Evolutionary conservation across 2,888 invertebrate genomes (phyloP).

Genomic region (Odontothrips loti): DNA sequence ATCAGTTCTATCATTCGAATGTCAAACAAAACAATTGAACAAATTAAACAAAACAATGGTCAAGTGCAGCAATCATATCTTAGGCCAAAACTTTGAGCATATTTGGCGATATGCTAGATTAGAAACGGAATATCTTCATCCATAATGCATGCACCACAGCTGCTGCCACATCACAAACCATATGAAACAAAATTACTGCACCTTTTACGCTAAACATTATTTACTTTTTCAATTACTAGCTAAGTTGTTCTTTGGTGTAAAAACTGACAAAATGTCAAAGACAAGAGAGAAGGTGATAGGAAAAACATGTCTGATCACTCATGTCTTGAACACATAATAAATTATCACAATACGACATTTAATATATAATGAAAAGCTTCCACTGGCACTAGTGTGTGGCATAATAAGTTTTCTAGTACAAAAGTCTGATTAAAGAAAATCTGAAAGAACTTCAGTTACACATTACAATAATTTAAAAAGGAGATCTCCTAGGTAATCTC

Average conservation of each 20-base stretch:
- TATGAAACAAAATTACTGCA: not conserved
- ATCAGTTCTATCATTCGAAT: not conserved
- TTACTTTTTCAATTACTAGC: not conserved
- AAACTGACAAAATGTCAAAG: conserved; percentile 23
- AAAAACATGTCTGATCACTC: not conserved
- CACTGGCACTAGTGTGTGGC: not conserved
- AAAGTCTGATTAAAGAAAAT: not conserved
- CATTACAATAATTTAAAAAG: conserved; percentile 5
- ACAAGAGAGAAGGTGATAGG: not conserved
- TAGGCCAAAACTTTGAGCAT: conserved; percentile 4
- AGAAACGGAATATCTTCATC: not conserved
- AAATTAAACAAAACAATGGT: conserved; percentile 9
- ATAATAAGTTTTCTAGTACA: not conserved
- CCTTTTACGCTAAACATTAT: not conserved
- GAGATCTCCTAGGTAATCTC: not conserved
- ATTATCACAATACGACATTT: conserved; percentile 8
- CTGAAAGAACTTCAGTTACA: not conserved
- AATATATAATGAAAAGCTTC: not conserved
- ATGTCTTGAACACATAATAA: conserved; percentile 14
- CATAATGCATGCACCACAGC: not conserved
- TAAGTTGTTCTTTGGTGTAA: conserved; percentile 13
- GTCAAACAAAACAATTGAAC: not conserved
- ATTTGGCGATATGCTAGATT: conserved; percentile 4
- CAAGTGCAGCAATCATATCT: not conserved
- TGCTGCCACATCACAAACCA: not conserved